Evolutionary conservation across 53 echinoderm and acorn worm genomes (phyloP).

Genomic region (Paracentrotus lividus): DNA sequence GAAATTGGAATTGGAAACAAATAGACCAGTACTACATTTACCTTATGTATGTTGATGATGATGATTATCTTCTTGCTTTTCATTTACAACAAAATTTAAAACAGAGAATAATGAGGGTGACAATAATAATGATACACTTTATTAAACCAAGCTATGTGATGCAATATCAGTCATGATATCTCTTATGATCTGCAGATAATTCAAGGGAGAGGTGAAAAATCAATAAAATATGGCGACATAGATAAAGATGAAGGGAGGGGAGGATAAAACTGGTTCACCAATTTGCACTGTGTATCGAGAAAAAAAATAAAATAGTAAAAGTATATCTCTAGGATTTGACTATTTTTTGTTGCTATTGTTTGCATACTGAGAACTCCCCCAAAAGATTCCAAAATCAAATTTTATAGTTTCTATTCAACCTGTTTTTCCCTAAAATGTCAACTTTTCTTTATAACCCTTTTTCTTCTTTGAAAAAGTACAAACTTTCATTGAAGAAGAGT

Average conservation of each 20-base stretch:
- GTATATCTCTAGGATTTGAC: too few species aligned
- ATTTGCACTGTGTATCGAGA: too few species aligned
- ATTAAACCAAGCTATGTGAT: too few species aligned
- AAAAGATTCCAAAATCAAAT: neutral
- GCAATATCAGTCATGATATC: too few species aligned
- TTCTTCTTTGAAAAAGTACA: neutral
- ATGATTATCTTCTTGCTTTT: too few species aligned
- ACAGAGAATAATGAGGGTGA: neutral
- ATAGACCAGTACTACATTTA: too few species aligned
- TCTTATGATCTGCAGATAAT: neutral
- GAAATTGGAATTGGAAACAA: too few species aligned
- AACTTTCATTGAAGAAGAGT: neutral
- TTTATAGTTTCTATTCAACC: neutral
- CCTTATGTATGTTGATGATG: too few species aligned
- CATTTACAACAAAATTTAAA: too few species aligned
- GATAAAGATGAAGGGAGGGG: neutral
- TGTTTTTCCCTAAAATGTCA: neutral
- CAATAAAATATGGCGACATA: neutral
- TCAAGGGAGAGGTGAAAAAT: neutral
- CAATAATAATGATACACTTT: neutral
- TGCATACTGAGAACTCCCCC: neutral
- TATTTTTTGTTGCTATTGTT: neutral
- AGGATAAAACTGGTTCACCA: neutral
- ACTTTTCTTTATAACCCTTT: neutral
- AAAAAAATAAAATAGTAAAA: too few species aligned